Percentiles rank a stretch among this genome's conserved stretches.
Conservation (phyloP, 2,113 vertebrate species). For the Orientallactaga bullata region DNA sequence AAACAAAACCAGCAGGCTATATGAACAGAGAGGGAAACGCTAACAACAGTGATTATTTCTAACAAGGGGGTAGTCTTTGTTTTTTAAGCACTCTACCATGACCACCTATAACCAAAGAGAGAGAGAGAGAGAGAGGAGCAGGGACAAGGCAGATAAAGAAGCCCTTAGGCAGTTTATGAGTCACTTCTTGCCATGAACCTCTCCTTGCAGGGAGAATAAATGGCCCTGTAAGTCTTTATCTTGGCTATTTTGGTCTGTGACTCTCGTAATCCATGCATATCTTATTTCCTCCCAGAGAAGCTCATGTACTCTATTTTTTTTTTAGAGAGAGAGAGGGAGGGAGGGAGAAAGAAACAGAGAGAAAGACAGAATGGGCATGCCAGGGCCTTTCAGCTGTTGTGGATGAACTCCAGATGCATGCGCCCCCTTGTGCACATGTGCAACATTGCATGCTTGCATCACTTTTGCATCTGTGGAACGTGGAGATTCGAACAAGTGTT, state of each 20-base stretch:
- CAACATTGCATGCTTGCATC: no score
- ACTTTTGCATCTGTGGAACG: no score
- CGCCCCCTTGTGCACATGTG: no score
- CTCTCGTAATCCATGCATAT: background rate
- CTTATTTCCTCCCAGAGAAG: background rate
- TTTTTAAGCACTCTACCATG: background rate
- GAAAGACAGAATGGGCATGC: no score
- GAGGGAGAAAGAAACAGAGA: no score
- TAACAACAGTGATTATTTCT: conserved; percentile 14
- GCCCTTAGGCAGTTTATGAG: background rate
- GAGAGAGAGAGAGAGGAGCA: background rate
- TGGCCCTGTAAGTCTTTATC: background rate
- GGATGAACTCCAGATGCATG: no score
- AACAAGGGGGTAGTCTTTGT: background rate
- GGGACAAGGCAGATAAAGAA: background rate
- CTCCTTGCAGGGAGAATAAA: background rate
- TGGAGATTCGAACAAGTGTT: no score
- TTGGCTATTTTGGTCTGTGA: background rate
- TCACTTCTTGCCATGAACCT: background rate
- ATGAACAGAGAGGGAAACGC: background rate
- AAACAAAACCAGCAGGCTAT: background rate
- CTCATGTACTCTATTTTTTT: background rate
- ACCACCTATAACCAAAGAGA: background rate
- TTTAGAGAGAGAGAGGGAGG: no score
- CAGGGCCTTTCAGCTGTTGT: no score